Percentiles rank a stretch among this genome's conserved stretches.
These are phyloP conservation scores for Brachypterus glaber DNA, from an alignment of 2,888 invertebrate genomes.

Conservation along the genomic window DNA sequence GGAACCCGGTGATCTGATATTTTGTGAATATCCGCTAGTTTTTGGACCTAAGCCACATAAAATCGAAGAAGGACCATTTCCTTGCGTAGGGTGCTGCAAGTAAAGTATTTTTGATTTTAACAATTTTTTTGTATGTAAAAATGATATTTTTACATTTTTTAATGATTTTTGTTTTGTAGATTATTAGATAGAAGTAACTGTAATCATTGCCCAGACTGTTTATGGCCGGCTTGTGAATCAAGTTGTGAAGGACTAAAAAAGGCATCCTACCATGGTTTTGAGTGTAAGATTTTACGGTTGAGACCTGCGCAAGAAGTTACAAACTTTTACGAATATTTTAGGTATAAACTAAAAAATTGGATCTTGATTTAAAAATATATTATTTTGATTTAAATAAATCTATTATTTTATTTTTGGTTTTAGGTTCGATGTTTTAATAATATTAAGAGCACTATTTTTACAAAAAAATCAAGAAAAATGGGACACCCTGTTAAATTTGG, in stretches of 20 bases:
- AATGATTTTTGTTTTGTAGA: slow-evolving; percentile 9
- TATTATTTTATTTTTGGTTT: slow-evolving; percentile 35
- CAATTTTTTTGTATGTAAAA: too few species aligned
- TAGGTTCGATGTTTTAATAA: slow-evolving; percentile 58
- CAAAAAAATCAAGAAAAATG: slow-evolving; percentile 48
- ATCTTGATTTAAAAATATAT: neutral
- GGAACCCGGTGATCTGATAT: slow-evolving; percentile 55
- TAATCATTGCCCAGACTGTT: slow-evolving; percentile 43
- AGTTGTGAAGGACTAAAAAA: slow-evolving; percentile 54
- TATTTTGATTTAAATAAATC: slow-evolving; percentile 6
- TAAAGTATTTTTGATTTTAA: too few species aligned
- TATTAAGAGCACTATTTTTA: slow-evolving; percentile 55
- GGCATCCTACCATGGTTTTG: slow-evolving; percentile 51
- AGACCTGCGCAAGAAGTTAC: slow-evolving; percentile 28
- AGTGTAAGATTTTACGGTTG: slow-evolving; percentile 52
- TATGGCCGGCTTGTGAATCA: slow-evolving; percentile 61
- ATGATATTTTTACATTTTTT: too few species aligned
- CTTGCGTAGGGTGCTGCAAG: slow-evolving; percentile 69
- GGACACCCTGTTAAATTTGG: slow-evolving; percentile 46
- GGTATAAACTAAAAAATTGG: slow-evolving; percentile 31
- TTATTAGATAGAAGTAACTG: slow-evolving; percentile 16
- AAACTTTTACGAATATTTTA: slow-evolving; percentile 46
- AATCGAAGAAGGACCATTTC: slow-evolving; percentile 48
- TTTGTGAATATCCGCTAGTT: slow-evolving; percentile 56
- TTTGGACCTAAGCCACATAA: slow-evolving; percentile 55